Percentiles rank a stretch among this genome's conserved stretches.
phyloP scores from a whole-genome alignment of 2,113 vertebrate genomes.

The Bos javanicus region DNA sequence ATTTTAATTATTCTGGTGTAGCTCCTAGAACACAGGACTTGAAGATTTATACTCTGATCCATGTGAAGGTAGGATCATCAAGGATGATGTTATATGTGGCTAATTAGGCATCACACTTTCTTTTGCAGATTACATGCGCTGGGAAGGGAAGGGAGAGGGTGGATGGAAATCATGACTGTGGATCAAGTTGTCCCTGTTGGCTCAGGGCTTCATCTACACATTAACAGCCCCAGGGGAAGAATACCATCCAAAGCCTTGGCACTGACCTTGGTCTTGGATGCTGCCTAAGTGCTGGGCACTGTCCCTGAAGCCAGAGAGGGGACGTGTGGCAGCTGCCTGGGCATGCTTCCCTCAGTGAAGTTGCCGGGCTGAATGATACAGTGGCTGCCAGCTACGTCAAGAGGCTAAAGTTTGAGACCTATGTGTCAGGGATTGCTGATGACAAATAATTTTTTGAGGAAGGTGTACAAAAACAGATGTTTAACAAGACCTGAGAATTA shows the following conservation, averaged over 20 bases:
- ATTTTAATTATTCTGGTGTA: not conserved
- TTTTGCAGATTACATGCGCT: not conserved
- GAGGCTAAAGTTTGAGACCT: not conserved
- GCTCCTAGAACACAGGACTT: not conserved
- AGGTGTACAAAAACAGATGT: not conserved
- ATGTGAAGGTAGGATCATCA: not conserved
- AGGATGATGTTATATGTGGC: not conserved
- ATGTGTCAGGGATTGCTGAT: not conserved
- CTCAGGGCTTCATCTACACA: not conserved
- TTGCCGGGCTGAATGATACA: not conserved
- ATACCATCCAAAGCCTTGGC: not conserved
- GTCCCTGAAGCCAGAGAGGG: not conserved
- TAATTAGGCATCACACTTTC: not conserved
- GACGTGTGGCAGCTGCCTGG: not conserved
- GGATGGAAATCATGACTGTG: accelerated
- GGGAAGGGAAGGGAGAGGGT: not conserved
- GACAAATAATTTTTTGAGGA: not conserved
- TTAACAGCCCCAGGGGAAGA: not conserved
- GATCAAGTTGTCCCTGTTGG: not conserved
- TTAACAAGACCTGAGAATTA: not conserved
- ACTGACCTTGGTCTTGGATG: not conserved
- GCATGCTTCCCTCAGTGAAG: not conserved
- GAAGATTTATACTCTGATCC: not conserved
- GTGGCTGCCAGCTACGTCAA: not conserved
- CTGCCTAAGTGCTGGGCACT: not conserved